A percentile compares a stretch with the other conserved stretches of the same genome.
These are phyloP conservation scores for Chlamydotis undulata DNA, from an alignment of 2,113 vertebrate species.

Conservation along the genomic window DNA sequence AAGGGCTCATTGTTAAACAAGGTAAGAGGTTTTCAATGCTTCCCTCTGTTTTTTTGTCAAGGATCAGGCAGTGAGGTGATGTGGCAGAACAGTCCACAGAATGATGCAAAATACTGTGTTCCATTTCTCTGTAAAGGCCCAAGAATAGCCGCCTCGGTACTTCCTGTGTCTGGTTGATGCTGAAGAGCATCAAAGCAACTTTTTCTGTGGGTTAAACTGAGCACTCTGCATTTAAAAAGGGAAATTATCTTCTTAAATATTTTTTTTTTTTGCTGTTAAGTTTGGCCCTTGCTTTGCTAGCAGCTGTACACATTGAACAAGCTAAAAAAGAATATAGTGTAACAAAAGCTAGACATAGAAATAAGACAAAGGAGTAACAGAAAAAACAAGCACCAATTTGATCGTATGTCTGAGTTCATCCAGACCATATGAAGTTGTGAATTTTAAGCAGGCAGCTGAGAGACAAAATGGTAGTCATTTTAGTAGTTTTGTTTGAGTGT, in stretches of 20 bases:
- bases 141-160: background rate
- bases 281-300: background rate
- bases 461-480: background rate
- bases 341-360: background rate
- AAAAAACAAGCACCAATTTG: background rate
- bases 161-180: background rate
- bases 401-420: background rate
- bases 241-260: background rate
- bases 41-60: background rate
- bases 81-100: background rate
- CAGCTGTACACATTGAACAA: background rate
- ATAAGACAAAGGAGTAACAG: background rate
- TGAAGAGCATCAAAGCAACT: background rate
- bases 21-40: background rate
- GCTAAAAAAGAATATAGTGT: background rate
- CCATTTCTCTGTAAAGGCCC: background rate
- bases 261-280: background rate
- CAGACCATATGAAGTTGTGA: background rate
- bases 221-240: background rate
- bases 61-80: background rate
- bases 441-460: background rate
- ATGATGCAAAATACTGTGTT: background rate
- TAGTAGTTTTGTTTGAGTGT: background rate
- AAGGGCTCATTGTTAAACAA: background rate
- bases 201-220: background rate